Evolutionary conservation across 2,888 invertebrate genomes (phyloP).

Genomic region (Coelopa pilipes): DNA sequence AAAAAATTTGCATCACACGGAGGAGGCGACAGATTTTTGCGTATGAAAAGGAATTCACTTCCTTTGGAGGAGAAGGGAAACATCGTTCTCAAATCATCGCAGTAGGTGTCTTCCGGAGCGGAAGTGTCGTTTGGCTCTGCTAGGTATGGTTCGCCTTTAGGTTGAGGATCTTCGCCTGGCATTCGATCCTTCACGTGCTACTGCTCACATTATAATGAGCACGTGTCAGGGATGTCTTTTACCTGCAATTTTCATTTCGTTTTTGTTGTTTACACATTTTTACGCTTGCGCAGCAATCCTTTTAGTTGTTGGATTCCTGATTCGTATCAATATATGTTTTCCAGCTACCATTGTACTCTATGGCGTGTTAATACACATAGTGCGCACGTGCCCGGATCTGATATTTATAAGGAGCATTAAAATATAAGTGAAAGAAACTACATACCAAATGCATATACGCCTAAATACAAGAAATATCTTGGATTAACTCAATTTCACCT

Average conservation of each 20-base stretch:
- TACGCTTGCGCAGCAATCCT: background rate
- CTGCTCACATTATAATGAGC: constrained; percentile 4
- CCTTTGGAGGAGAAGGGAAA: background rate
- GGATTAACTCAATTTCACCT: too few species aligned
- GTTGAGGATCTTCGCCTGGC: too few species aligned
- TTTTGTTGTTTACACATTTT: background rate
- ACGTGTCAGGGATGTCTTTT: constrained; percentile 18
- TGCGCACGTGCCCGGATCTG: constrained; percentile 6
- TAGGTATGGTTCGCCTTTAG: background rate
- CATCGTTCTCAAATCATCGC: constrained; percentile 4
- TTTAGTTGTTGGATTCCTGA: background rate
- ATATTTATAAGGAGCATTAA: too few species aligned
- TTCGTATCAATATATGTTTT: background rate
- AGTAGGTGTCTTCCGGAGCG: constrained; percentile 35
- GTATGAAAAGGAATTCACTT: constrained; percentile 22
- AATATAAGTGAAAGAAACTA: too few species aligned
- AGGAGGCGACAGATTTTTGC: constrained; percentile 9
- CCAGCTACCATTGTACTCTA: constrained; percentile 2
- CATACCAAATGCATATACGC: too few species aligned
- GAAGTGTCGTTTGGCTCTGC: constrained; percentile 27
- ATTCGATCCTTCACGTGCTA: background rate
- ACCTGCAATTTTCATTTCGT: background rate
- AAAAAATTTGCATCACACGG: constrained; percentile 25
- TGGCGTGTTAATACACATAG: too few species aligned
- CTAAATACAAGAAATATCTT: too few species aligned